A percentile compares a stretch with the other conserved stretches of the same genome.
Evolutionary conservation across 2,797 vertebrate species (phyloP).

Genomic region (Galago senegalensis): DNA sequence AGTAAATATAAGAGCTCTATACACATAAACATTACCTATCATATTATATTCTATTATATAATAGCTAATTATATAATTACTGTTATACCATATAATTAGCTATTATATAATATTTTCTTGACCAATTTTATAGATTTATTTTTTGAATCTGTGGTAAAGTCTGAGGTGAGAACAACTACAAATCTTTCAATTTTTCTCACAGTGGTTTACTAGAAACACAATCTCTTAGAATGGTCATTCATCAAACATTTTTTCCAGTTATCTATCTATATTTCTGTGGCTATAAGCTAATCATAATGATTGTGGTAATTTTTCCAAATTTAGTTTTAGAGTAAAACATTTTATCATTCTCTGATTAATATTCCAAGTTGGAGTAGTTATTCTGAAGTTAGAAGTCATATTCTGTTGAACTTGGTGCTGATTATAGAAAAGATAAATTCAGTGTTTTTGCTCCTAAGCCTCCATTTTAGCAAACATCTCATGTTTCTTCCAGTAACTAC

Average conservation of each 20-base stretch:
- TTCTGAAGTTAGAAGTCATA: background rate
- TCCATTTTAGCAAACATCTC: background rate
- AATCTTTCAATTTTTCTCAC: background rate
- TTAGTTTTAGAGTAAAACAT: background rate
- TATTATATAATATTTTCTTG: background rate
- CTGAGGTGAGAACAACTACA: background rate
- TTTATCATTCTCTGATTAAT: background rate
- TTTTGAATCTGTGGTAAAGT: conserved; percentile 27
- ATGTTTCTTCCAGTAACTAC: background rate
- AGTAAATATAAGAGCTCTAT: background rate
- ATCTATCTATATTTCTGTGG: background rate
- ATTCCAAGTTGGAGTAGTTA: background rate
- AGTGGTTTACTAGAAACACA: background rate
- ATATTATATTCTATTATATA: background rate
- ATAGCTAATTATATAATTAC: background rate
- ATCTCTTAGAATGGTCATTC: background rate
- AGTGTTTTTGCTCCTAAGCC: background rate
- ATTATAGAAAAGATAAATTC: background rate
- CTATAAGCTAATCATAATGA: background rate
- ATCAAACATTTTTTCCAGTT: background rate
- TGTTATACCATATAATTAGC: background rate
- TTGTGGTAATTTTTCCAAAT: conserved; percentile 16
- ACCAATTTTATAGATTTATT: background rate
- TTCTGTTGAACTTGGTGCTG: background rate
- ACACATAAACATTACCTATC: background rate